Evolutionary conservation across 1,140 invertebrate genomes (phyloP), one percentile per base, ranked within the genome.

Genomic region (Brachionus rotundiformis): DNA sequence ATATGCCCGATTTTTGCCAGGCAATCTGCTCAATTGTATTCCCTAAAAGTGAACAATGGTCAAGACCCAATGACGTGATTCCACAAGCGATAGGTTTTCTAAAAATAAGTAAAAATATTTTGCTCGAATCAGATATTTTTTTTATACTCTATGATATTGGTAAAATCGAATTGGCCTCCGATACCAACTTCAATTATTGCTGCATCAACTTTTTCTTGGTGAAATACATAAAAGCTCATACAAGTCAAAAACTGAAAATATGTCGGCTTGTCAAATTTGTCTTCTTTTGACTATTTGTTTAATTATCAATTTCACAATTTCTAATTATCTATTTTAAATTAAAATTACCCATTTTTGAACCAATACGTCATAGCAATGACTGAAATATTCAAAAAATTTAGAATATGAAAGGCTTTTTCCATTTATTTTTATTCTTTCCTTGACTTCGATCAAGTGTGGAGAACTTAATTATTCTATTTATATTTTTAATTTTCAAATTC

Each of bases 101-200:
- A 83, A 4, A 2, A 39, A 41, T 65, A 13, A 29, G 13, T 44
- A 49, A 19, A 39, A 19, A 36, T 79, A 13, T 31, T 23, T 41
- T 39, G 23, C 6, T 31, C 3, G 6, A 82, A 73, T 11, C 44
- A 82, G 54, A 82, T 2, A 25, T 16, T 3, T 41, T 41, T 3
- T 41, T 41, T 47, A 19, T 89, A 93, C 92, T 91, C 90, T 36
- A 98, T 86, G 6, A 98, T 89, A 90, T 99, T 99, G 1, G 98
- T 99, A 83, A 92, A 93, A 86, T 99, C 98, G 84, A 92, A 92
- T 86, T 93, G 91, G 0, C 98, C 98, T 0, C 98, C 98, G 83
- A 99, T 96, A 10, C 98, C 98, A 59, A 98, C 96, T 90, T 99
- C 98, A 6, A 99, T 86, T 44, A 99, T 92, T 1, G 93, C 94